Evolutionary conservation across 2,888 invertebrate species (phyloP).

Genomic region (Lasioglossum lativentre): DNA sequence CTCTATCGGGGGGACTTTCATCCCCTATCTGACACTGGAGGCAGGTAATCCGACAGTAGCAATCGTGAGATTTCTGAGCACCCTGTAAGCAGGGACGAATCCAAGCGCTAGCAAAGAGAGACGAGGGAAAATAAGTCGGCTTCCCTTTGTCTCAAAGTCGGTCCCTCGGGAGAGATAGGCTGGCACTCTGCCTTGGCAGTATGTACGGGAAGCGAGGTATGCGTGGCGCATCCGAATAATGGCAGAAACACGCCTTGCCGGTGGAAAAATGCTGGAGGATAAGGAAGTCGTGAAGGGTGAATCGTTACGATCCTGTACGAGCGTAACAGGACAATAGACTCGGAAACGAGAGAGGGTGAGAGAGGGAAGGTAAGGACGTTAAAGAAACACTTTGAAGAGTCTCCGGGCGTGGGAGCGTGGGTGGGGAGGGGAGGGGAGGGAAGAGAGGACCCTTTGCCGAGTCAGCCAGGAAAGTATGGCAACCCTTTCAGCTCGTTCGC

Average conservation of each 20-base stretch:
- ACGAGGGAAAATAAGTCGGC: constrained; percentile 10
- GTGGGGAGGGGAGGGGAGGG: neutral
- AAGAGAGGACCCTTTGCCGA: neutral
- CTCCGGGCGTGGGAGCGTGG: neutral
- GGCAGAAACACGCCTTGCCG: neutral
- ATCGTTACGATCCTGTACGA: constrained; percentile 21
- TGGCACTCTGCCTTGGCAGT: neutral
- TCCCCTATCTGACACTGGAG: no score
- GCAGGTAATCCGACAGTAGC: no score
- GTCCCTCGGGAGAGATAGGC: constrained; percentile 15
- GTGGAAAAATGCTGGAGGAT: neutral
- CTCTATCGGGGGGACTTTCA: no score
- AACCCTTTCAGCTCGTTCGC: neutral
- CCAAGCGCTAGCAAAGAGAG: neutral
- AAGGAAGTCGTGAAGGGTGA: neutral
- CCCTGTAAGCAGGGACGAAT: neutral
- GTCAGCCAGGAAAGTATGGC: constrained; percentile 6
- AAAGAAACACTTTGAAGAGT: constrained; percentile 15
- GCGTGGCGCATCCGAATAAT: constrained; percentile 36
- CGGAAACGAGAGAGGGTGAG: neutral
- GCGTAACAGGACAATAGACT: neutral
- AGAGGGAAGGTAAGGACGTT: neutral
- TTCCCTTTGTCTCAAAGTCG: constrained; percentile 4
- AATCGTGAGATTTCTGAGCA: neutral
- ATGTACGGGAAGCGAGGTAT: constrained; percentile 15